Conservation (phyloP, 2,888 invertebrate species). For the Nipponacmea schrenckii region DNA sequence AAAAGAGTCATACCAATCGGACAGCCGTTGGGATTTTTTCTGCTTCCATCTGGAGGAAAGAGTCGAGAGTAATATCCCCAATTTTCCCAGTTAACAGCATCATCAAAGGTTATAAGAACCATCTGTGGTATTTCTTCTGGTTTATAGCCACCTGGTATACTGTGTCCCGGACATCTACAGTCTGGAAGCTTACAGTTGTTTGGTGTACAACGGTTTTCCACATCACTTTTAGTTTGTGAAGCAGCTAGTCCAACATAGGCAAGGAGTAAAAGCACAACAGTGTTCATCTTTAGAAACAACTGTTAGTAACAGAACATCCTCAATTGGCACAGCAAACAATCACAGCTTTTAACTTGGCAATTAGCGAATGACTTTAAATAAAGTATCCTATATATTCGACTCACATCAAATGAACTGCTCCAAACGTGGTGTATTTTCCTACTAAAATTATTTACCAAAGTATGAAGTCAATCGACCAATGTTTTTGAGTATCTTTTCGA, state of each 20-base stretch:
- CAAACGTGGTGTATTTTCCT: background rate
- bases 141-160: conserved; percentile 28
- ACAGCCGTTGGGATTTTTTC: conserved; percentile 76
- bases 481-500: background rate
- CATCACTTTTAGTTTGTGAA: background rate
- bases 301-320: background rate
- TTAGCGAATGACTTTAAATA: background rate
- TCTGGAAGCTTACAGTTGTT: conserved; percentile 43
- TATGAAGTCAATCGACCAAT: background rate
- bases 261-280: too few species aligned
- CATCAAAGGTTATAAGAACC: conserved; percentile 58
- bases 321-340: background rate
- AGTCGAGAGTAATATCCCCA: conserved; percentile 37
- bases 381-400: background rate
- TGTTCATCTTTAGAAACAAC: too few species aligned
- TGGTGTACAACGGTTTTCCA: conserved; percentile 18
- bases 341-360: background rate
- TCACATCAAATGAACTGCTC: background rate
- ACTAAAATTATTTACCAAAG: background rate
- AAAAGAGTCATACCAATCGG: conserved; percentile 92
- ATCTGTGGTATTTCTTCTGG: conserved; percentile 53
- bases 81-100: conserved; percentile 52
- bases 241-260: background rate
- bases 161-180: conserved; percentile 49
- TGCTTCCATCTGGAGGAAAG: conserved; percentile 43